These are phyloP conservation scores for Ctenoplectra terminalis DNA, from an alignment of 1,140 invertebrate species.

Conservation along the genomic window DNA sequence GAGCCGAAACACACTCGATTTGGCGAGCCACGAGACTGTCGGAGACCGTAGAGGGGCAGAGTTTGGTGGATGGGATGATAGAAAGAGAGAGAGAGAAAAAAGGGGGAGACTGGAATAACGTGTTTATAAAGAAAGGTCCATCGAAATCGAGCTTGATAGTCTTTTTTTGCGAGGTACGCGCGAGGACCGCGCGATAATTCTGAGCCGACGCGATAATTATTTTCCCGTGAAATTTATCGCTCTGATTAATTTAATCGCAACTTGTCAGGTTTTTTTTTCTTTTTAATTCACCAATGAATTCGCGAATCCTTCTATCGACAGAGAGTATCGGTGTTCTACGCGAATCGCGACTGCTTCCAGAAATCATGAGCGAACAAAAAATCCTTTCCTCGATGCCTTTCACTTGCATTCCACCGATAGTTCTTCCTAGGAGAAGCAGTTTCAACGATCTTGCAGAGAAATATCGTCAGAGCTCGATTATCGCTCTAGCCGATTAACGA, in stretches of 20 bases:
- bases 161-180: conserved; percentile 21
- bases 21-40: conserved; percentile 34
- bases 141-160: conserved; percentile 50
- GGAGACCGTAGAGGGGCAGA: background rate
- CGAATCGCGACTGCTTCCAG: no score
- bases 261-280: no score
- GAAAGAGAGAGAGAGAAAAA: background rate
- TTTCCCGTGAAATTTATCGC: conserved; percentile 16
- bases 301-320: no score
- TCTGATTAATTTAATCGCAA: conserved; percentile 14
- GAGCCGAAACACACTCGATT: conserved; percentile 51
- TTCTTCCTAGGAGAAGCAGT: no score
- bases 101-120: conserved; percentile 47
- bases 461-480: no score
- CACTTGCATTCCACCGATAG: no score
- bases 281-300: no score
- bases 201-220: conserved; percentile 31
- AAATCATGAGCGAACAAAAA: no score
- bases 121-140: conserved; percentile 58
- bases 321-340: no score
- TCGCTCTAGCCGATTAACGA: no score
- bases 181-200: conserved; percentile 23
- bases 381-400: no score
- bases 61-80: background rate
- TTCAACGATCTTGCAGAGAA: no score